Evolutionary conservation across 2,797 vertebrate species (phyloP), one percentile per base, ranked within the genome.

Genomic region (Xiphophorus birchmanni): DNA sequence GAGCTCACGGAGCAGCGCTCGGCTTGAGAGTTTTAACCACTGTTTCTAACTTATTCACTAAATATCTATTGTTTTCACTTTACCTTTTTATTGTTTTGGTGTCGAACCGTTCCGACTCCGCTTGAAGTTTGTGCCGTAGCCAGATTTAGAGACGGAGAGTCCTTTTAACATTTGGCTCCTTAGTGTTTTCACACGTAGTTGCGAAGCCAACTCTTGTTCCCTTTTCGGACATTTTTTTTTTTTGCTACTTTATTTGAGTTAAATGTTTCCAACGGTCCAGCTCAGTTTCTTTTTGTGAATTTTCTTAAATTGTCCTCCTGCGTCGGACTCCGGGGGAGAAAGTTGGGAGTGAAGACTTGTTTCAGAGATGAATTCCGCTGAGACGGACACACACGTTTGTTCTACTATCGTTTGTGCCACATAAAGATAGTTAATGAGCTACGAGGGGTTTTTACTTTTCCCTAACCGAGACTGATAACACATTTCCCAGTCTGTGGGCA

Each of bases 301-400:
- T 89, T 91, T 88, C 89, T 93, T 91, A 91, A 91, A 92, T 94
- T 92, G 89, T 78, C 65, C 82, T 56, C 89, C 88, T 87, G 80
- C 81, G 82, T 91, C 81, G 79, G 86, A 90, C 82, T 75, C 77
- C 75, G 32, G 11, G n/a, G 42, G 21, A 29, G 44, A 77, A 94
- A 95, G 93, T 84, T 94, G 93, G 87, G 82, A 88, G 78, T 54
- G 75, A 81, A 83, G 88, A 92, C 86, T 92, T 80, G 79, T 79
- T 42, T 84, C 84, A 86, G 88, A 56, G 87, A 86, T 91, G 86
- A 88, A 80, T 91, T 45, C 74, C 56, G 32, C 37, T 40, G 80
- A 77, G 87, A 91, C 88, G 86, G 83, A 75, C 79, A 78, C 48
- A 4, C 23, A 69, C 26, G 50, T 10, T 48, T 10, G 75, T 69